Conservation (phyloP, 2,888 invertebrate genomes). For the Apamea anceps region DNA sequence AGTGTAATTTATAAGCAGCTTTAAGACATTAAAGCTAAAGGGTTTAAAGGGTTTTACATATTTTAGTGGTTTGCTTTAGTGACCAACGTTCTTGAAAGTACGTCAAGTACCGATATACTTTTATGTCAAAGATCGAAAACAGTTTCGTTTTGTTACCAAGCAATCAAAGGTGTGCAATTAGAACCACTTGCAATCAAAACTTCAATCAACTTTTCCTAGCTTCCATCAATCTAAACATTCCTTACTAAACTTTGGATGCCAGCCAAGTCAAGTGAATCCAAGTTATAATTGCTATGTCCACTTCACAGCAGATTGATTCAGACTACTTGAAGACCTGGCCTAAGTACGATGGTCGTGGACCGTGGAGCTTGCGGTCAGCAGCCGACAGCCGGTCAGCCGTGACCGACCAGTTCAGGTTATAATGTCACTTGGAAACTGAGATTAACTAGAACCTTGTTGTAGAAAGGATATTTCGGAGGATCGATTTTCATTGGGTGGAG, state of each 20-base stretch:
- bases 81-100: not conserved
- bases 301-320: slow-evolving; percentile 34
- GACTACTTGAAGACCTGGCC: slow-evolving; percentile 10
- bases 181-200: not conserved
- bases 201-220: not conserved
- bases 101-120: too few species aligned
- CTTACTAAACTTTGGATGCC: slow-evolving; percentile 3
- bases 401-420: slow-evolving; percentile 52
- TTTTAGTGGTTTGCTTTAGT: not conserved
- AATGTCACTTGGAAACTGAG: slow-evolving; percentile 41
- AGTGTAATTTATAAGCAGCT: not conserved
- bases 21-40: not conserved
- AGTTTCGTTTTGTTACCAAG: not conserved
- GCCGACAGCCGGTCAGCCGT: slow-evolving; percentile 50
- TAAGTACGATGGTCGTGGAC: slow-evolving; percentile 30
- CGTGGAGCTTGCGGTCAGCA: slow-evolving; percentile 57
- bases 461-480: slow-evolving; percentile 5
- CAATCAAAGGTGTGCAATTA: slow-evolving; percentile 10
- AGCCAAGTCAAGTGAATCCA: slow-evolving; percentile 24
- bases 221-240: not conserved
- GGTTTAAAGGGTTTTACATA: not conserved
- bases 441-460: slow-evolving; percentile 20
- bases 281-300: slow-evolving; percentile 24
- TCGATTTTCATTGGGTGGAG: not conserved
- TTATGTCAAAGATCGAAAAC: not conserved